phyloP scores from a whole-genome alignment of 2,113 vertebrate species.

The Glaucomys volans region DNA sequence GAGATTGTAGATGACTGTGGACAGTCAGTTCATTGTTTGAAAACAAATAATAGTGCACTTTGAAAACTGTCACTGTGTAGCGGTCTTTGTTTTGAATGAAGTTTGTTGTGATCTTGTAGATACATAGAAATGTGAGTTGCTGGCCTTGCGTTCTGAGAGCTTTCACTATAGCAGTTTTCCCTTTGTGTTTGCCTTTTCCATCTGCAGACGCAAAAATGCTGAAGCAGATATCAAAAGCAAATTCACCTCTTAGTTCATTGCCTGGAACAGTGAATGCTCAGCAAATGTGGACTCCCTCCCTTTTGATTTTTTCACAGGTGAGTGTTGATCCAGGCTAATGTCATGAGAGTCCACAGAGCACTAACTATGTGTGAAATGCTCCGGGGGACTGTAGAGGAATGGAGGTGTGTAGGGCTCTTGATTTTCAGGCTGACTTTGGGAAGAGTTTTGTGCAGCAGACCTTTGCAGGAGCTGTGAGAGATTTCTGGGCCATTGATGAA shows the following conservation, averaged over 20 bases:
- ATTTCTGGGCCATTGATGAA: background rate
- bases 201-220: background rate
- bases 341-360: background rate
- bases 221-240: background rate
- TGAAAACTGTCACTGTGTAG: background rate
- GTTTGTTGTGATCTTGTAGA: background rate
- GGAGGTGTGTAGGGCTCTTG: background rate
- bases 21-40: background rate
- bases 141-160: background rate
- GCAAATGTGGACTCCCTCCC: background rate
- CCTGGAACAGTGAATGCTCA: background rate
- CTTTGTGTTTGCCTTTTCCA: background rate
- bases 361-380: background rate
- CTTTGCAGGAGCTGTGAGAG: background rate
- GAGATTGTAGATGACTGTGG: background rate
- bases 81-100: background rate
- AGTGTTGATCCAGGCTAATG: background rate
- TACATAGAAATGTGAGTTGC: background rate
- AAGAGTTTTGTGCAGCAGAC: background rate
- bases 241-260: background rate
- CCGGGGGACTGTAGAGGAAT: background rate
- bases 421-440: background rate
- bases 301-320: background rate
- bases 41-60: background rate
- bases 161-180: background rate